phyloP scores from a whole-genome alignment of 1,140 invertebrate genomes.

The Drosophila busckii region DNA sequence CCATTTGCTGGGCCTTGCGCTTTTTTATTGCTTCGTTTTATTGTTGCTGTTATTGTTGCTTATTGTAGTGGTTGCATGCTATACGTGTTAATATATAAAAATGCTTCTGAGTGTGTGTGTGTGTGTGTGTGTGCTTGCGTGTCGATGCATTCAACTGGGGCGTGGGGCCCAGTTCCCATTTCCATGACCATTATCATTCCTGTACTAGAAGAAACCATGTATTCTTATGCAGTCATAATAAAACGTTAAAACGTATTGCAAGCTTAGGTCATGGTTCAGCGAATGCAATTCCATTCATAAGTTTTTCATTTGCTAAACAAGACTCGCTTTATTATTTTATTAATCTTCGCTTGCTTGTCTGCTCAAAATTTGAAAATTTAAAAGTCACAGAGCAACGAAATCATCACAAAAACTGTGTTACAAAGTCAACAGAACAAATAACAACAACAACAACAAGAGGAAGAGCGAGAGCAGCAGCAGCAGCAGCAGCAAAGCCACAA shows the following conservation, averaged over 20 bases:
- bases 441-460: slow-evolving; percentile 4
- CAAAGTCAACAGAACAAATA: slow-evolving; percentile 67
- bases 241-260: neutral
- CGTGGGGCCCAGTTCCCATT: slow-evolving; percentile 31
- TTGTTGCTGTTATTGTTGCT: slow-evolving; percentile 20
- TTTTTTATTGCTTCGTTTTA: slow-evolving; percentile 29
- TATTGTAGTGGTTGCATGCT: slow-evolving; percentile 7
- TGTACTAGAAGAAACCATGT: no score
- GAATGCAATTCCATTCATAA: neutral
- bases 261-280: neutral
- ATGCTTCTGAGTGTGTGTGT: no score
- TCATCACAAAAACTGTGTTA: slow-evolving; percentile 73
- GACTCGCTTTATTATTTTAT: slow-evolving; percentile 9
- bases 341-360: neutral
- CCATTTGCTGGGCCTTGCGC: slow-evolving; percentile 42
- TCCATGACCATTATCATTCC: neutral
- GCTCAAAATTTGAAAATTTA: no score
- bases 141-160: slow-evolving; percentile 48
- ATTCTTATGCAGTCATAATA: no score
- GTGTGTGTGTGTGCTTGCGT: slow-evolving; percentile 55
- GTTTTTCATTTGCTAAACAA: slow-evolving; percentile 12
- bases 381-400: slow-evolving; percentile 63
- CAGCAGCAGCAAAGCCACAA: slow-evolving; percentile 44
- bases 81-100: no score
- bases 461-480: slow-evolving; percentile 10